Percentiles rank a stretch among this genome's conserved stretches.
phyloP scores from a whole-genome alignment of 1,140 invertebrate species.

The Leguminivora glycinivorella region DNA sequence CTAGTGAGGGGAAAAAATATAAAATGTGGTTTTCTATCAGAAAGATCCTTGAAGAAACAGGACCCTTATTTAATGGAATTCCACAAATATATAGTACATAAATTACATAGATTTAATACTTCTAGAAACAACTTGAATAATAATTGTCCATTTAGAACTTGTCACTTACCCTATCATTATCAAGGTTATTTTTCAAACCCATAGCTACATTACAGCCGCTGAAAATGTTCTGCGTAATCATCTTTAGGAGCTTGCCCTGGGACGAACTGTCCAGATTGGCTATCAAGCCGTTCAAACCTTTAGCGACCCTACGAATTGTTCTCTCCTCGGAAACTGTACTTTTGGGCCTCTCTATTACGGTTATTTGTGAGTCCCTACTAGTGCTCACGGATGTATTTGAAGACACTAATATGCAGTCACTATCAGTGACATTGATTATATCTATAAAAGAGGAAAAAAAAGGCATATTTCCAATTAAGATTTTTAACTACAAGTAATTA shows the following conservation, averaged over 20 bases:
- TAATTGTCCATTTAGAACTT: not conserved
- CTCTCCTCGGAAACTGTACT: conserved; percentile 34
- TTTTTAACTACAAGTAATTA: not conserved
- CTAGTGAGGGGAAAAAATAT: no score
- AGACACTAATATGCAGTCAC: conserved; percentile 42
- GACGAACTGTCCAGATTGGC: conserved; percentile 53
- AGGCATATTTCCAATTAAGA: not conserved
- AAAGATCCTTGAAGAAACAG: no score
- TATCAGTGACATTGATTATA: conserved; percentile 47
- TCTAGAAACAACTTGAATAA: not conserved
- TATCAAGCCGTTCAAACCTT: conserved; percentile 41
- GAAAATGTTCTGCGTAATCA: conserved; percentile 63
- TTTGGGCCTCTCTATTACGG: conserved; percentile 46
- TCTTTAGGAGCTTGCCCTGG: conserved; percentile 53
- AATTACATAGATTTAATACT: conserved; percentile 12
- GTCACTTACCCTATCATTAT: conserved; percentile 26
- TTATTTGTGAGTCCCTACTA: conserved; percentile 59
- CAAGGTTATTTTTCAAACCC: conserved; percentile 30
- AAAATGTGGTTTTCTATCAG: no score
- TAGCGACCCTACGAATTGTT: conserved; percentile 49
- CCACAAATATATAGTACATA: conserved; percentile 18
- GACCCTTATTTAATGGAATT: not conserved
- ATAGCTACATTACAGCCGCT: conserved; percentile 44
- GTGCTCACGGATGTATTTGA: conserved; percentile 54
- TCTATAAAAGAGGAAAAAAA: conserved; percentile 48